Evolutionary conservation across 2,113 vertebrate genomes (phyloP).

Genomic region (Lagopus muta): DNA sequence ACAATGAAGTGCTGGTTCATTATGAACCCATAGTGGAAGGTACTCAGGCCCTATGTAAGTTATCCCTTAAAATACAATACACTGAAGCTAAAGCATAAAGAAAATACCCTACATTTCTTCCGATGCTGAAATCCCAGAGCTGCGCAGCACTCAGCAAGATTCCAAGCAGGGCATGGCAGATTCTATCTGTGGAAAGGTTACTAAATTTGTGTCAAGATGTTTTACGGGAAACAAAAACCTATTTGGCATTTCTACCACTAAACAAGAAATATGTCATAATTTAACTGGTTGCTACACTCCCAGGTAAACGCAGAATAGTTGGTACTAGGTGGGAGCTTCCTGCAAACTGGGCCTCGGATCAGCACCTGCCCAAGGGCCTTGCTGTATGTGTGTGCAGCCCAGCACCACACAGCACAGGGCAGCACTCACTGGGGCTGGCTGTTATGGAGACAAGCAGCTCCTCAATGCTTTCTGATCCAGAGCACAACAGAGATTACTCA

Average conservation of each 20-base stretch:
- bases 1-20: not conserved
- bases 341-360: not conserved
- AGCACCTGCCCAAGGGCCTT: accelerated
- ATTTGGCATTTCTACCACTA: not conserved
- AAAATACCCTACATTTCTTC: not conserved
- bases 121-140: not conserved
- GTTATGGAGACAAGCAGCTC: not conserved
- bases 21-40: not conserved
- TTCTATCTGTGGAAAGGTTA: not conserved
- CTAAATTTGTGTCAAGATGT: not conserved
- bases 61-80: not conserved
- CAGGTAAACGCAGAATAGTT: not conserved
- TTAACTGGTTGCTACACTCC: not conserved
- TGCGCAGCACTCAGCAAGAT: not conserved
- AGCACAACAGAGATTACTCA: accelerated
- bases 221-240: not conserved
- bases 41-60: not conserved
- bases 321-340: not conserved
- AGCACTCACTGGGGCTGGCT: accelerated
- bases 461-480: not conserved
- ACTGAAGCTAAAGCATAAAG: not conserved
- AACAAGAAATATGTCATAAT: not conserved
- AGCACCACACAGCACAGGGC: accelerated
- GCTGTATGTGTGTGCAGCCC: accelerated
- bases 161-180: accelerated